Conservation (phyloP, 2,797 vertebrate species). For the Benthosema pterotum region DNA sequence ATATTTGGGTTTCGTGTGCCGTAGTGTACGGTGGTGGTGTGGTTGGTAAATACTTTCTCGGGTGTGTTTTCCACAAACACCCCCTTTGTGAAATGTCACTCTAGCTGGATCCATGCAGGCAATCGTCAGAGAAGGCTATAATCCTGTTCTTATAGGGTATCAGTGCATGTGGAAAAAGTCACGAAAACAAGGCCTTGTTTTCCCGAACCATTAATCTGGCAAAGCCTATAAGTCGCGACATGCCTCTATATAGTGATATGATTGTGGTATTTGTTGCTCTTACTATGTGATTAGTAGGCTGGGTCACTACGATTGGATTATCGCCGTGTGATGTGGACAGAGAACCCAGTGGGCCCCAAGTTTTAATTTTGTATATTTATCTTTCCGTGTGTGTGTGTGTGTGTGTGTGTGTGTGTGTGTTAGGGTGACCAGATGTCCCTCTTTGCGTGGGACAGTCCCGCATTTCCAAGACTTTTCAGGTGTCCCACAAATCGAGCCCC, state of each 20-base stretch:
- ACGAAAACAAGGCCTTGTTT: conserved; percentile 71
- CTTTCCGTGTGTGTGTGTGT: conserved; percentile 13
- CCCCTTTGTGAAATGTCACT: conserved; percentile 50
- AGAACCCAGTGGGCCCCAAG: neutral
- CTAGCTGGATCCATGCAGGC: conserved; percentile 44
- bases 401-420: conserved; percentile 27
- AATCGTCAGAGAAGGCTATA: conserved; percentile 61
- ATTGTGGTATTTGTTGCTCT: conserved; percentile 47
- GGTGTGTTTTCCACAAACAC: conserved; percentile 60
- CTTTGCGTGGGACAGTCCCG: too few species aligned
- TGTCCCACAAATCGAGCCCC: too few species aligned
- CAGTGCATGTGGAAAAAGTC: conserved; percentile 63
- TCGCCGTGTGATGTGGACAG: conserved; percentile 29
- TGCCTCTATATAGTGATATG: conserved; percentile 51
- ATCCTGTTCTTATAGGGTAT: conserved; percentile 66
- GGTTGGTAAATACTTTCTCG: conserved; percentile 2
- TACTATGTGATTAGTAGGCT: conserved; percentile 55
- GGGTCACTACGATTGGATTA: conserved; percentile 58
- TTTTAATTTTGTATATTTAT: conserved; percentile 5
- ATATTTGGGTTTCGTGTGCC: too few species aligned
- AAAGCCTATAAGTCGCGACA: conserved; percentile 62
- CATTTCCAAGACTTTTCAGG: too few species aligned
- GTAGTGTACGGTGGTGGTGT: too few species aligned
- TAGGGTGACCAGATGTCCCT: too few species aligned
- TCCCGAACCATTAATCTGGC: conserved; percentile 64